phyloP scores from a whole-genome alignment of 2,113 vertebrate species.

The Mellivora capensis region DNA sequence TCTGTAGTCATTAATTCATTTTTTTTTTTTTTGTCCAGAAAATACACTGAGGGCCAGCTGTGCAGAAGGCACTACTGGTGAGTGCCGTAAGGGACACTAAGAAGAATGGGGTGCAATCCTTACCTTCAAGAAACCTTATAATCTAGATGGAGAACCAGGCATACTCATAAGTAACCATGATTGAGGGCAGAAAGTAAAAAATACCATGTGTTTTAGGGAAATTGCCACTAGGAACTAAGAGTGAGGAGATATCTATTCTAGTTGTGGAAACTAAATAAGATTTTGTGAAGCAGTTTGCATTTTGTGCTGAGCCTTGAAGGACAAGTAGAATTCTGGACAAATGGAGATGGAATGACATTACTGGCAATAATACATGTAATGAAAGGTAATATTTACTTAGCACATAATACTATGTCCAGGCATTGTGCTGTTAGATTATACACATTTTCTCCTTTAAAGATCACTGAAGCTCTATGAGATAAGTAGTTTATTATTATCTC shows the following conservation, averaged over 20 bases:
- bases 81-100: neutral
- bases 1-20: neutral
- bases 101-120: neutral
- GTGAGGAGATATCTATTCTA: neutral
- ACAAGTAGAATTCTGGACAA: neutral
- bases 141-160: neutral
- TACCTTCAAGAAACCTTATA: neutral
- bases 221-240: neutral
- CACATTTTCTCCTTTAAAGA: neutral
- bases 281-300: neutral
- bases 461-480: neutral
- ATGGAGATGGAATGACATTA: neutral
- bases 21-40: neutral
- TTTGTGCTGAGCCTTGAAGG: neutral
- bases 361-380: neutral
- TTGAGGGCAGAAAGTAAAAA: neutral
- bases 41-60: neutral
- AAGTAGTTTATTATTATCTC: neutral
- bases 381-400: conserved; percentile 12
- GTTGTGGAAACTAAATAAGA: neutral
- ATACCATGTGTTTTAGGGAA: neutral
- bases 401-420: neutral
- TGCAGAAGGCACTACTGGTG: neutral
- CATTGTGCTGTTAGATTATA: neutral
- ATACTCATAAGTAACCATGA: neutral